Base-by-base conservation (phyloP, 2,797 vertebrate genomes). In the Myoxocephalus aenaeus region DNA sequence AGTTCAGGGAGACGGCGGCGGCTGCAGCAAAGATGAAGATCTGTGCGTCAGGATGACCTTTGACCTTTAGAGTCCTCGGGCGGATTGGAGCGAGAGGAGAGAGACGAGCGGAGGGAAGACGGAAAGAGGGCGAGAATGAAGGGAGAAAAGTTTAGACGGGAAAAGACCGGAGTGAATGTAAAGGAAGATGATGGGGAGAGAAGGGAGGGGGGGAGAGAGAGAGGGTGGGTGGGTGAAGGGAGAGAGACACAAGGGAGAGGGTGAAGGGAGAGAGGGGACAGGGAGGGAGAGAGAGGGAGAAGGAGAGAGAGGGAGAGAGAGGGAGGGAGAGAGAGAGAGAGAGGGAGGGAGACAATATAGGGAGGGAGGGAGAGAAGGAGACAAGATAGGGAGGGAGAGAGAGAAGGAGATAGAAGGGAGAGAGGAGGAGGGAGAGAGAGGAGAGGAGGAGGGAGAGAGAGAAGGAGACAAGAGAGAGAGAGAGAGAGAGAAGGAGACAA, bases 141-240 rank as follows among this genome's bases (percentile, higher is more conserved):
- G 29, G 10, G 32, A 42, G 73, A 46, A 74, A 71, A 65, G 73
- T 67, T 44, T 9, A 36, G 5, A 29, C 25, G 44, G 63, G 69
- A 70, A 65, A 66, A 73, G 46, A 42, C 1, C 2, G 3, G 50
- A 54, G 5, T 36, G 79, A 72, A 50, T 71, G 64, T 34, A 80
- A 83, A 73, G 83, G 61, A 86, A 82, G 78, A 90, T 79, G 85
- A 86, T 70, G 14, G 69, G 12, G 76, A 65, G 69, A 40, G 12
- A 4, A 40, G 46, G 18, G 27, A n/a, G 22, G 38, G 29, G n/a
- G 38, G 11, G 6, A 40, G 38, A 10, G n/a, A 32, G 32, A 32
- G 29, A 29, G 29, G 29, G n/a, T n/a, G n/a, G n/a, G 27, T n/a
- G n/a, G n/a, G n/a, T n/a, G n/a, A n/a, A n/a, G 22, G 44, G 34